Evolutionary conservation across 2,113 vertebrate genomes (phyloP).

Genomic region (Melanocharis versteri): DNA sequence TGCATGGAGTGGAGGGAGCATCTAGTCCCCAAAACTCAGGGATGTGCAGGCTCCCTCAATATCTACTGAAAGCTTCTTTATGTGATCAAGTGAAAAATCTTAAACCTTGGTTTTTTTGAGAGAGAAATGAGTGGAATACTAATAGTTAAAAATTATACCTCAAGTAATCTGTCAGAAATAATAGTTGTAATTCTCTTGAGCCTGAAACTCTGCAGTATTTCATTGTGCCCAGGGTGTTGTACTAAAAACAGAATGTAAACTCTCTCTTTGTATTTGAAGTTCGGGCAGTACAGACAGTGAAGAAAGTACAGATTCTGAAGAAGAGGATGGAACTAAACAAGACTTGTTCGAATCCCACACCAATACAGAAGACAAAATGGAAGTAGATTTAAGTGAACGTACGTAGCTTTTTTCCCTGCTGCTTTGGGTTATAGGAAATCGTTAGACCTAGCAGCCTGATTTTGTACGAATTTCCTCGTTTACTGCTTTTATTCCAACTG

Average conservation of each 20-base stretch:
- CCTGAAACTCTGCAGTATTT: background rate
- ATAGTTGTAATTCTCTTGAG: background rate
- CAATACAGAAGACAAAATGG: constrained; percentile 90
- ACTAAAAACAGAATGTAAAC: background rate
- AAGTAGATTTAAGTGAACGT: constrained; percentile 87
- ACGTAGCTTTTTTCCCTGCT: background rate
- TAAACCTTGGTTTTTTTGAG: background rate
- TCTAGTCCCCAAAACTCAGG: background rate
- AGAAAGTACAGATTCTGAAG: constrained; percentile 97
- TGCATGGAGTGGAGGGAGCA: background rate
- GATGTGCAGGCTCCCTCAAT: background rate
- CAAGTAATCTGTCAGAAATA: background rate
- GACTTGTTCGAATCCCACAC: constrained; percentile 84
- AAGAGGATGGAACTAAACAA: constrained; percentile 90
- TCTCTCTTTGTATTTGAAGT: constrained; percentile 62
- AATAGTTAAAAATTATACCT: background rate
- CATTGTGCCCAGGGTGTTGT: background rate
- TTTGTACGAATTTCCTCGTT: background rate
- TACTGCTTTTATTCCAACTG: background rate
- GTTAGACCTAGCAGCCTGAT: background rate
- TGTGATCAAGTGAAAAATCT: background rate
- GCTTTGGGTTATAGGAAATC: background rate
- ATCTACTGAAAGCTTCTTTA: background rate
- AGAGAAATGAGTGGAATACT: background rate
- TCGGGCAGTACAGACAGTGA: constrained; percentile 98